Conservation (phyloP, 1,140 invertebrate species). For the Listronotus bonariensis region DNA sequence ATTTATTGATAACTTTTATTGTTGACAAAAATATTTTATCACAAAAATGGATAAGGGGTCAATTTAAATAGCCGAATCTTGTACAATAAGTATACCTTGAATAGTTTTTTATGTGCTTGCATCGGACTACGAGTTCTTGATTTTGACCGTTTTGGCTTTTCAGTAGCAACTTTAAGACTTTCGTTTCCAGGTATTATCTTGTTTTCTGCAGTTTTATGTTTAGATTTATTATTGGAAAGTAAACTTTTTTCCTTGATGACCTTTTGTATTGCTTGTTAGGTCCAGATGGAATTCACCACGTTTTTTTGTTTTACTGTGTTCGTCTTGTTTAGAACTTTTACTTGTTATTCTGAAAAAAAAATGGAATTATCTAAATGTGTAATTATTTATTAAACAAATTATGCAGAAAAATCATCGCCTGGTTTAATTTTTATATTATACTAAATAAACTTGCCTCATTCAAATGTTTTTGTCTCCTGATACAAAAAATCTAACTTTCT, state of each 20-base stretch:
- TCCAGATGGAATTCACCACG: constrained; percentile 71
- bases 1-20: too few relatives aligned
- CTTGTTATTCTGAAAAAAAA: constrained; percentile 43
- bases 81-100: constrained; percentile 44
- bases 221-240: constrained; percentile 47
- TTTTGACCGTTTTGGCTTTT: constrained; percentile 58
- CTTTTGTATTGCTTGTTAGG: constrained; percentile 58
- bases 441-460: too few relatives aligned
- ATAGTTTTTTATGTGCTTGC: constrained; percentile 52
- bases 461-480: too few relatives aligned
- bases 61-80: too few relatives aligned
- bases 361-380: not conserved
- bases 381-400: constrained; percentile 3
- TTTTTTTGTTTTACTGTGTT: constrained; percentile 60
- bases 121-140: constrained; percentile 63
- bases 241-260: constrained; percentile 54
- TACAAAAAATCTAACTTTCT: too few relatives aligned
- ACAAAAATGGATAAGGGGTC: not conserved
- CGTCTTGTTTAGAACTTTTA: constrained; percentile 54
- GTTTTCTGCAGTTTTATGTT: constrained; percentile 55
- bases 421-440: too few relatives aligned
- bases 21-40: too few relatives aligned
- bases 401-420: too few relatives aligned
- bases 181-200: constrained; percentile 55
- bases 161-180: constrained; percentile 41